Evolutionary conservation across 1,140 invertebrate genomes (phyloP).

Genomic region (Nasonia longicornis): DNA sequence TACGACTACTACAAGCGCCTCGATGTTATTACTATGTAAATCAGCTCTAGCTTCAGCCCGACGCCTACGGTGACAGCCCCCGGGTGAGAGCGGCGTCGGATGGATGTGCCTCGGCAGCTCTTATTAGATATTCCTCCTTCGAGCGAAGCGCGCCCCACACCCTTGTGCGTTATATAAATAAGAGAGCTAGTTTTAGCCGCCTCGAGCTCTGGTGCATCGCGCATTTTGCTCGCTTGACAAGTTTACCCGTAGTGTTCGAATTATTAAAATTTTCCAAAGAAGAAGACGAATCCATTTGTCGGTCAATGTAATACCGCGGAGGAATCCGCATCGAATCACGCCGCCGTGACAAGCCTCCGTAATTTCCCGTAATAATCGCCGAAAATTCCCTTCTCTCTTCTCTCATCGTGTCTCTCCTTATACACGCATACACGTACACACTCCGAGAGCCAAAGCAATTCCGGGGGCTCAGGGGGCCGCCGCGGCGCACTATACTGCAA

Average conservation of each 20-base stretch:
- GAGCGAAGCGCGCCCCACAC: conserved; percentile 30
- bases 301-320: neutral
- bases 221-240: neutral
- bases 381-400: conserved; percentile 25
- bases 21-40: conserved; percentile 67
- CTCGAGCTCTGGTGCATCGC: conserved; percentile 29
- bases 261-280: neutral
- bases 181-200: neutral
- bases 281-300: neutral
- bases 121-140: conserved; percentile 61
- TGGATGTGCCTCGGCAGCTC: conserved; percentile 60
- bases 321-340: conserved; percentile 29
- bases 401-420: neutral
- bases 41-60: conserved; percentile 51
- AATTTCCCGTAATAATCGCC: conserved; percentile 42
- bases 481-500: neutral
- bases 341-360: conserved; percentile 40
- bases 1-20: conserved; percentile 47
- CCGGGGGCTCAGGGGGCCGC: conserved; percentile 4
- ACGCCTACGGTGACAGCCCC: conserved; percentile 63
- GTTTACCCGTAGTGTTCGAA: neutral
- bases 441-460: conserved; percentile 9
- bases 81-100: conserved; percentile 55
- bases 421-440: neutral
- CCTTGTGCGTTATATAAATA: conserved; percentile 44